Evolutionary conservation across 2,113 vertebrate species (phyloP).

Genomic region (Grammomys dolichurus): DNA sequence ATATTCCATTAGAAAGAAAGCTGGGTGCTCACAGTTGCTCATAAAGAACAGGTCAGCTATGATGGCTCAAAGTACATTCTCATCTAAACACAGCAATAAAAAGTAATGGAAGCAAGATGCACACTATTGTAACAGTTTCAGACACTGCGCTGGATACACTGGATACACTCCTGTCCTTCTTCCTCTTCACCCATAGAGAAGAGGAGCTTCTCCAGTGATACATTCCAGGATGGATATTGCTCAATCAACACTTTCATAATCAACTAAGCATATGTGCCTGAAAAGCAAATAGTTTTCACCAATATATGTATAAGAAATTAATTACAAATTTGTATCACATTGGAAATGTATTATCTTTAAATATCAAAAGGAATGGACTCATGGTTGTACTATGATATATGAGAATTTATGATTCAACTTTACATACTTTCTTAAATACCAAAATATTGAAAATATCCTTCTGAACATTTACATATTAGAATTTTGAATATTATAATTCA

Average conservation of each 20-base stretch:
- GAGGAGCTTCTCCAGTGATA: neutral
- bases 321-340: neutral
- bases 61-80: neutral
- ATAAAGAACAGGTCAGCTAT: neutral
- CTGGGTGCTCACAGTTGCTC: neutral
- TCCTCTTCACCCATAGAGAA: neutral
- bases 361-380: neutral
- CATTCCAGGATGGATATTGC: neutral
- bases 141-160: neutral
- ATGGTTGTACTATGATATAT: neutral
- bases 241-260: neutral
- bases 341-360: neutral
- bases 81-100: neutral
- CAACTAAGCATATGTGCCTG: neutral
- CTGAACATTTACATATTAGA: neutral
- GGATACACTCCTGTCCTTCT: neutral
- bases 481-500: neutral
- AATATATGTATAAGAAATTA: neutral
- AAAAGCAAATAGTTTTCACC: neutral
- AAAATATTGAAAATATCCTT: neutral
- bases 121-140: neutral
- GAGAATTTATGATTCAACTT: neutral
- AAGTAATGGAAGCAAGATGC: neutral
- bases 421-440: neutral
- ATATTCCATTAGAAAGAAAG: neutral